Evolutionary conservation across 2,888 invertebrate genomes (phyloP), one percentile per base, ranked within the genome.

Genomic region (Drosophila recens): DNA sequence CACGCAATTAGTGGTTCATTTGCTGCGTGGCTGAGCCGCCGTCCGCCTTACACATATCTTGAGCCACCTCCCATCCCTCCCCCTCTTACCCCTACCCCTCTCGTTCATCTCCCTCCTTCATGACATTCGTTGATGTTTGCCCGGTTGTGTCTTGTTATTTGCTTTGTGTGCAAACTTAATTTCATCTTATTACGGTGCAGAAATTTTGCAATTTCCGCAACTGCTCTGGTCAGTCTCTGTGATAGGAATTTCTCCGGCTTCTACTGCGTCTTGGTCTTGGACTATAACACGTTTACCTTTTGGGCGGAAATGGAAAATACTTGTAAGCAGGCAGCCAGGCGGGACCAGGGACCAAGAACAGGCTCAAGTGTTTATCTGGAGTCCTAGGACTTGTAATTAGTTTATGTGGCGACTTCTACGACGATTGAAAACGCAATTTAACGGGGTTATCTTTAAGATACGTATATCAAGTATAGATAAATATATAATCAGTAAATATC

Each of bases 1-100:
- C 90, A 91, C 90, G 91, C 91, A 91, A 90, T 90, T 91, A 90
- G 91, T 90, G 90, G 90, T 91, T 89, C 90, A 80, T 86, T 90
- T 87, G 82, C 81, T 82, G 88, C 82, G 74, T 80, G 84, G 70
- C 80, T 77, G 84, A 72, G 74, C 70, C 82, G 65, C 70, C 82
- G 65, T 23, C 59, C 66, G 34, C 56, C 45, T 57, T 62, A 53
- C 52, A 75, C 52, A 63, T 59, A 66, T 49, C 59, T 67, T 64
- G 23, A 20, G n/a, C 56, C 54, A 54, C 20, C 36, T 36, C 61
- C n/a, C n/a, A n/a, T n/a, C n/a, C 62, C 40, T 45, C 23, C 38
- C 40, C 49, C 52, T 3, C 4, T 13, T 20, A 6, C 15, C 3
- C 23, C 38, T 48, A 23, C 5, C 4, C 23, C 30, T n/a, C 27